Percentiles rank a stretch among this genome's conserved stretches.
phyloP scores from a whole-genome alignment of 1,140 invertebrate species.

The Paraescarpia echinospica region DNA sequence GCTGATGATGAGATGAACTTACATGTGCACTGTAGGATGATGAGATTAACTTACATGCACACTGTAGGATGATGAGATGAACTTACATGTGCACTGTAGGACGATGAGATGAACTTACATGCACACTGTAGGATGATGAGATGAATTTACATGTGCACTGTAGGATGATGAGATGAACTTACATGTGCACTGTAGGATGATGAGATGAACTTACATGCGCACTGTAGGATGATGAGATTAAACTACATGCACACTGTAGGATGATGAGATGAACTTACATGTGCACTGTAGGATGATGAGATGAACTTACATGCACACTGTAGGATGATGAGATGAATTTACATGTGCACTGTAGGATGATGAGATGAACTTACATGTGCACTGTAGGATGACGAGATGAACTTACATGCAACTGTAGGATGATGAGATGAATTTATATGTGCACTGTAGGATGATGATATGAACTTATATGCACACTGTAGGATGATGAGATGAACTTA shows the following conservation, averaged over 20 bases:
- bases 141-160: neutral
- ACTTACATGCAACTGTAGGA: neutral
- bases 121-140: neutral
- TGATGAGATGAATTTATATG: neutral
- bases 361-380: neutral
- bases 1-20: neutral
- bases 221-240: neutral
- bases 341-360: neutral
- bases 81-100: neutral
- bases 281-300: neutral
- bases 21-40: neutral
- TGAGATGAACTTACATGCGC: neutral
- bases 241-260: neutral
- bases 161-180: neutral
- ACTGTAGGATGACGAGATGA: neutral
- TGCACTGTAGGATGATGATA: neutral
- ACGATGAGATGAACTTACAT: neutral
- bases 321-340: neutral
- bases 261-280: neutral
- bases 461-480: neutral
- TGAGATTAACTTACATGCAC: neutral
- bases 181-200: neutral
- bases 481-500: neutral
- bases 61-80: neutral
- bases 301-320: neutral